Percentiles rank a stretch among this genome's conserved stretches.
phyloP scores from a whole-genome alignment of 2,113 vertebrate species.

The Indicator indicator region DNA sequence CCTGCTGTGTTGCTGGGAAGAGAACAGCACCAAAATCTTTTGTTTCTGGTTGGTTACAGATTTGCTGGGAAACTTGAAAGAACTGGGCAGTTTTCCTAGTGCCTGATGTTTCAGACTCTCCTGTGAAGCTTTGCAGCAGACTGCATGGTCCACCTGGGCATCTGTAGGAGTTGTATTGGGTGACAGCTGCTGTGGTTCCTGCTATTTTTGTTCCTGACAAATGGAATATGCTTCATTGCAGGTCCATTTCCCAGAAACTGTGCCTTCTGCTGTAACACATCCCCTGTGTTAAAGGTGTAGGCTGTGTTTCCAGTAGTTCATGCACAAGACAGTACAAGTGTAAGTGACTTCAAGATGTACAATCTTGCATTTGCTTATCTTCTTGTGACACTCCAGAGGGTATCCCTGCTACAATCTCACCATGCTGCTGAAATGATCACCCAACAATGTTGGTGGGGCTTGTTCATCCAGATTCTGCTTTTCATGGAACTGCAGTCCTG shows the following conservation, averaged over 20 bases:
- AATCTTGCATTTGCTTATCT: background rate
- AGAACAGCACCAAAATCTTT: background rate
- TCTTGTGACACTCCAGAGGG: background rate
- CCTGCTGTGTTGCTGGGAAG: slow-evolving; percentile 8
- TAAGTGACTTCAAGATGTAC: background rate
- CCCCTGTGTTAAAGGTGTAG: background rate
- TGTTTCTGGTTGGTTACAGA: background rate
- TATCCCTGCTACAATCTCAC: background rate
- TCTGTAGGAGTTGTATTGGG: background rate
- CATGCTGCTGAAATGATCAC: background rate
- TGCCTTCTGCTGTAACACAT: background rate
- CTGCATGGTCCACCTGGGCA: background rate
- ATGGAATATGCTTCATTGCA: background rate
- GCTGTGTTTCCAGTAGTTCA: background rate
- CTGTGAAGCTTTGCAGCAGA: background rate
- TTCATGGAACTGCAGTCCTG: background rate
- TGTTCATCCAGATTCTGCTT: background rate
- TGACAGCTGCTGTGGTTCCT: rapidly evolving
- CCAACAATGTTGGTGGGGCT: rapidly evolving
- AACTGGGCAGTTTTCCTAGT: background rate
- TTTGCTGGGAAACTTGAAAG: background rate
- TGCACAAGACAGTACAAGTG: background rate
- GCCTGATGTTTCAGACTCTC: background rate
- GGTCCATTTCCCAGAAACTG: background rate
- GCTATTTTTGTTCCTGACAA: background rate